Base-by-base conservation (phyloP, 2,888 invertebrate species). In the Camponotus fellah region DNA sequence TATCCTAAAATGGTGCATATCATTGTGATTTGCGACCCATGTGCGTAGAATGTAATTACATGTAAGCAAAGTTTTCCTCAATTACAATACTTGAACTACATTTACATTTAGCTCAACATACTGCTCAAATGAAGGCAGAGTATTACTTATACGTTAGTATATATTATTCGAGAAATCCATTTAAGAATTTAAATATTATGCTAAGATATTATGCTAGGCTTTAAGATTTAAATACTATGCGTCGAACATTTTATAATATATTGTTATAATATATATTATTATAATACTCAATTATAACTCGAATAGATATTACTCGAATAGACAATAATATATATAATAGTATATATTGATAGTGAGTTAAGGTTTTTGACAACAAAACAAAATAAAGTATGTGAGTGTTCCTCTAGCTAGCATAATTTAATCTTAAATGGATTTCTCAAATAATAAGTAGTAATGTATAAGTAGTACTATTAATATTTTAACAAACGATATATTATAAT, bases 101-200 rank as follows among this genome's bases (percentile, higher is more conserved):
- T 43, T 79, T 58, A 56, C 37, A 69, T 68, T 58, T 43, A 80
- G 60, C 12, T 80, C 79, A 71, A 79, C 71, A 71, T 79, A 79
- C 46, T 60, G 60, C 46, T 60, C 79, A 60, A 79, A 79, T 34
- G 26, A 62, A 79, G 21, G 71, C 60, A 71, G 26, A 26, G 26
- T 26, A 26, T 26, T 26, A 26, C 26, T 26, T 26, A 26, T 26
- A 26, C 26, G 2, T 26, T 26, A 26, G 1, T 26, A 26, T 26
- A 26, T 26, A 26, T 26, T 26, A 26, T 26, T 26, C 26, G 26
- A 26, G 26, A 26, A 26, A 26, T 26, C 26, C 26, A 2, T 26
- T 26, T 26, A 26, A 26, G 26, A 26, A 26, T 26, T 26, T 26
- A 26, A 26, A 26, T 26, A 26, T 26, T 26, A 26, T 26, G 26